phyloP scores from a whole-genome alignment of 2,113 vertebrate species.

The Oxygymnocypris stewartii region DNA sequence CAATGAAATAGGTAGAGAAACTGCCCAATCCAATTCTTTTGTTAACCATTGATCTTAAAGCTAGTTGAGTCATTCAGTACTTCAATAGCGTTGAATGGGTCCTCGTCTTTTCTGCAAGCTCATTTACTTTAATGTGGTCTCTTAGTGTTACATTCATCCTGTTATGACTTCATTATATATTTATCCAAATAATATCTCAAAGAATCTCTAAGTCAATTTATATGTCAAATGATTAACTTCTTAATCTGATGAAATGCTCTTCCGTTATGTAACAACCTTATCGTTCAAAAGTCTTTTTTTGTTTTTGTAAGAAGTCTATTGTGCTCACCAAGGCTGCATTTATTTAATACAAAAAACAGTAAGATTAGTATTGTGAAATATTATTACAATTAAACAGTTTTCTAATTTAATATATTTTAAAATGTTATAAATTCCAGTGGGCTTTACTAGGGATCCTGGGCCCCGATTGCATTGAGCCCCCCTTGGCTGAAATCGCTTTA shows the following conservation, averaged over 20 bases:
- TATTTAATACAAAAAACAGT: neutral
- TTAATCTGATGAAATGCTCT: neutral
- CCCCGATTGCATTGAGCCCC: too few relatives aligned
- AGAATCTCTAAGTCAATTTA: neutral
- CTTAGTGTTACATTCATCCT: neutral
- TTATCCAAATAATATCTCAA: neutral
- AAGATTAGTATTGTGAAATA: too few relatives aligned
- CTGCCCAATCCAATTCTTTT: neutral
- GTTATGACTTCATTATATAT: neutral
- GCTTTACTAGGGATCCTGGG: too few relatives aligned
- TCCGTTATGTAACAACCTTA: neutral
- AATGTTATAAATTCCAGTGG: too few relatives aligned
- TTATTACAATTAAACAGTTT: too few relatives aligned
- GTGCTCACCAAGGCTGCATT: neutral
- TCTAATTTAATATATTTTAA: too few relatives aligned
- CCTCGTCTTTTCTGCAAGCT: neutral
- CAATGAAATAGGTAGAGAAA: neutral
- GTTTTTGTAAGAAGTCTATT: neutral
- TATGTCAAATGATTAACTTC: neutral
- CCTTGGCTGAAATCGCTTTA: too few relatives aligned
- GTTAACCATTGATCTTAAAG: constrained; percentile 9
- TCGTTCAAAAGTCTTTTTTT: neutral
- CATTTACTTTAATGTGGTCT: neutral
- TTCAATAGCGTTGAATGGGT: neutral
- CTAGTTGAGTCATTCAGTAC: neutral